Conservation (phyloP, 2,113 vertebrate genomes). For the Brevimyrus niger region DNA sequence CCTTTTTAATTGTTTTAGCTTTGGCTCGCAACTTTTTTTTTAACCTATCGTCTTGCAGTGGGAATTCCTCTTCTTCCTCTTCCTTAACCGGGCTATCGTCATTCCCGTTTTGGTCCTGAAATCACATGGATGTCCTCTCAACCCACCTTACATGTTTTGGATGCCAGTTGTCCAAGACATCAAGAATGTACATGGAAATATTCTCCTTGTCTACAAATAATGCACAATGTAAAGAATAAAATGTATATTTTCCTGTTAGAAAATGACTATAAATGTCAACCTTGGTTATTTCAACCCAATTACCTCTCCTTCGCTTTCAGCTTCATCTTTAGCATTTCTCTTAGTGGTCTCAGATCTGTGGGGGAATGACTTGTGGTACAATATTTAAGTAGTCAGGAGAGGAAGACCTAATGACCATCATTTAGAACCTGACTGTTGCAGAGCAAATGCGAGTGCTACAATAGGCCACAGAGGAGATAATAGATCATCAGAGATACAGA, state of each 20-base stretch:
- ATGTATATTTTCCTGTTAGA: background rate
- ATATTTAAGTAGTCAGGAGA: background rate
- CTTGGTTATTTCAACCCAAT: background rate
- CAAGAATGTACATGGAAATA: background rate
- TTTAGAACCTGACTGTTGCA: background rate
- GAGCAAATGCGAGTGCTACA: background rate
- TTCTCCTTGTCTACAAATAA: background rate
- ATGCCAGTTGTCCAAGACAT: background rate
- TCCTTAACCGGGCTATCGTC: slow-evolving; percentile 11
- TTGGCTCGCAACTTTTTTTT: slow-evolving; percentile 9
- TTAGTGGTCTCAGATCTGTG: background rate
- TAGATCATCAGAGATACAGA: background rate
- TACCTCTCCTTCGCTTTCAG: slow-evolving; percentile 3
- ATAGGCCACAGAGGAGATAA: background rate
- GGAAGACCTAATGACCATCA: background rate
- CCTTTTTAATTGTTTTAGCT: slow-evolving; percentile 12
- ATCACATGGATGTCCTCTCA: slow-evolving; percentile 5
- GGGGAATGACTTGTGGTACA: background rate
- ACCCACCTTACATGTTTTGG: background rate
- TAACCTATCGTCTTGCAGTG: slow-evolving; percentile 8
- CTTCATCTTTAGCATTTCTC: background rate
- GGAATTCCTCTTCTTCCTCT: background rate
- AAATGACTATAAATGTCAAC: background rate
- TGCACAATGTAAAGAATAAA: background rate
- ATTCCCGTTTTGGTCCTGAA: background rate